Percentiles rank a stretch among this genome's conserved stretches.
Evolutionary conservation across 2,888 invertebrate species (phyloP).

Genomic region (Trimorus sp.): DNA sequence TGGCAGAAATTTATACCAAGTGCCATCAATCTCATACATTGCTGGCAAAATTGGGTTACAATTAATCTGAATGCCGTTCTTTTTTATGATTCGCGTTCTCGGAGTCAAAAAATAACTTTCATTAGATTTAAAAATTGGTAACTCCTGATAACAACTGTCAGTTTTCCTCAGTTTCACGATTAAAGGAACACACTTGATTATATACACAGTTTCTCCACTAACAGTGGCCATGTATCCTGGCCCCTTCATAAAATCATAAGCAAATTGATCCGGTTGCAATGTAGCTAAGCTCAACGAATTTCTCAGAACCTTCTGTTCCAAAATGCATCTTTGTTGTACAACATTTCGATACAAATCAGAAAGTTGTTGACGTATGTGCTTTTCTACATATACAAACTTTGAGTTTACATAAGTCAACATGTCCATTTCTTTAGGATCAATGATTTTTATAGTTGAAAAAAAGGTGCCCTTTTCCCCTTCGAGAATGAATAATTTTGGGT

Average conservation of each 20-base stretch:
- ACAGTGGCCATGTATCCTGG: background rate
- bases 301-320: background rate
- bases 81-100: background rate
- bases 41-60: constrained; percentile 1
- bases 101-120: background rate
- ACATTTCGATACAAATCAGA: background rate
- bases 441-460: background rate
- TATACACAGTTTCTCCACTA: background rate
- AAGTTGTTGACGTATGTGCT: background rate
- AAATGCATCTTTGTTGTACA: background rate
- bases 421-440: background rate
- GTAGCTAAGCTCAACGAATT: background rate
- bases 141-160: background rate
- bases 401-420: constrained; percentile 3
- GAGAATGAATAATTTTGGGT: constrained; percentile 47
- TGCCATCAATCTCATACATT: constrained; percentile 1
- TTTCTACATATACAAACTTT: background rate
- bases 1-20: background rate
- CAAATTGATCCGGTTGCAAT: background rate
- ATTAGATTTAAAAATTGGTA: background rate
- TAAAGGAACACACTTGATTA: background rate
- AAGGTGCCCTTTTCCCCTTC: constrained; percentile 13
- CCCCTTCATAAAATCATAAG: constrained; percentile 4
- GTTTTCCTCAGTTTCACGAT: background rate
- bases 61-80: background rate